Conservation (phyloP, 2,797 vertebrate genomes). For the Leptatherina wallacei region DNA sequence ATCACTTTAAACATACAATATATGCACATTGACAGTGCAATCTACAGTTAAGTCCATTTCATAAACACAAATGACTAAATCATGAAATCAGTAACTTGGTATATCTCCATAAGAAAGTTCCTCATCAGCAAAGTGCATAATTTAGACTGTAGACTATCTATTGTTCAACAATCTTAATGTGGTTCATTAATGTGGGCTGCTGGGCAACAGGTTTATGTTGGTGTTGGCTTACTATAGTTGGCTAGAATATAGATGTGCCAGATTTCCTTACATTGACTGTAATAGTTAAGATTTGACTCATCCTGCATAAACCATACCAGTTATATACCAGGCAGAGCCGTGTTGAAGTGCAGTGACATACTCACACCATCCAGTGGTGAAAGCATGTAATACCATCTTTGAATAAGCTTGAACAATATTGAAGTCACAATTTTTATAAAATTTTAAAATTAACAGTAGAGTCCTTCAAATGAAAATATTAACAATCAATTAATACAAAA, state of each 20-base stretch:
- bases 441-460: background rate
- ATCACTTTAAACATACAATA: background rate
- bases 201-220: too few species aligned
- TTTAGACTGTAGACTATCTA: too few species aligned
- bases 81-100: constrained; percentile 1
- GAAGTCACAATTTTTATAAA: background rate
- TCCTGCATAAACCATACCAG: background rate
- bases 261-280: constrained; percentile 1
- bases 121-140: too few species aligned
- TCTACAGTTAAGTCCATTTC: constrained; percentile 12
- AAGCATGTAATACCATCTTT: constrained; percentile 30
- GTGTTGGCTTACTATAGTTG: too few species aligned
- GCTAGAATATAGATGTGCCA: too few species aligned
- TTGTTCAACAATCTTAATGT: background rate
- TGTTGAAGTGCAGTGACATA: constrained; percentile 19
- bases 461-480: constrained; percentile 26
- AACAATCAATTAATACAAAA: constrained; percentile 15
- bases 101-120: background rate
- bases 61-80: constrained; percentile 21
- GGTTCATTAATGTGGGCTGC: background rate
- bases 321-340: background rate
- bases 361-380: constrained; percentile 58
- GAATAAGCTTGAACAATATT: background rate
- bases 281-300: background rate
- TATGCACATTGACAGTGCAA: background rate